Conservation (phyloP, 2,113 vertebrate genomes). For the Myxocyprinus asiaticus region DNA sequence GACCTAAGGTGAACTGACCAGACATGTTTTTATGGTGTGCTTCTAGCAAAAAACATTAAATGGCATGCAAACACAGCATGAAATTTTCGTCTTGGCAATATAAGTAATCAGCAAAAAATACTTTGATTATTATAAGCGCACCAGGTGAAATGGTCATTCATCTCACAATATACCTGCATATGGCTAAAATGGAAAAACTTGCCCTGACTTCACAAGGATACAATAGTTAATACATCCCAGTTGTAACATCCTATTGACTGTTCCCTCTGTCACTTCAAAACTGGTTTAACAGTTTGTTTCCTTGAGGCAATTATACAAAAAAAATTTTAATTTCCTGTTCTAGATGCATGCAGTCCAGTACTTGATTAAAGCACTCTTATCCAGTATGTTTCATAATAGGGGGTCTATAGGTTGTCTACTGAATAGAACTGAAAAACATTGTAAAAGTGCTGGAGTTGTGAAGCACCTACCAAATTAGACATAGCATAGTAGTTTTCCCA, state of each 20-base stretch:
- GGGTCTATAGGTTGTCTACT: conserved; percentile 5
- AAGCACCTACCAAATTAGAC: neutral
- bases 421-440: neutral
- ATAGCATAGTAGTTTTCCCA: neutral
- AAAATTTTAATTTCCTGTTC: neutral
- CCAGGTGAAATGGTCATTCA: neutral
- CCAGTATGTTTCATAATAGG: conserved; percentile 6
- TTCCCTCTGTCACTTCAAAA: neutral
- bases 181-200: neutral
- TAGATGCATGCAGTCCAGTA: neutral
- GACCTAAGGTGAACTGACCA: neutral
- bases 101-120: neutral
- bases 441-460: neutral
- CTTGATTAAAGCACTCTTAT: conserved; percentile 5
- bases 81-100: neutral
- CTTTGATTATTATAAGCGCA: neutral
- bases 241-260: neutral
- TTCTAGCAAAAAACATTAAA: neutral
- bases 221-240: neutral
- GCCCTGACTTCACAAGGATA: neutral
- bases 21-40: neutral
- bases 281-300: neutral
- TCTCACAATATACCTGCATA: neutral
- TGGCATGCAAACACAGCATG: neutral
- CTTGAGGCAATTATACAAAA: neutral